Base-by-base conservation (phyloP, 1,140 invertebrate species). In the Drosophila tropicalis region DNA sequence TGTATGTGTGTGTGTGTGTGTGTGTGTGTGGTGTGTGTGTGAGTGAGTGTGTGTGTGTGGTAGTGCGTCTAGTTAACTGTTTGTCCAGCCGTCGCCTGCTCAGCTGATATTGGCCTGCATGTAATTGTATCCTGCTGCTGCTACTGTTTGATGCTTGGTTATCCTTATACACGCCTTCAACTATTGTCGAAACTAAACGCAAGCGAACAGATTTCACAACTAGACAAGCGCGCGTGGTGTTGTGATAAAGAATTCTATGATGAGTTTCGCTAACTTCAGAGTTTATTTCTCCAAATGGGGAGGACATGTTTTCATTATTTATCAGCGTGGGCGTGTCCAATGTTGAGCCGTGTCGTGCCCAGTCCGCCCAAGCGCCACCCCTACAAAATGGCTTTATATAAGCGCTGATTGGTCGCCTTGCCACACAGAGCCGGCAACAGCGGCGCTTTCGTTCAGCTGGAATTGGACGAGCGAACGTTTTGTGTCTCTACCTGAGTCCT, bases 181-280 rank as follows among this genome's bases (percentile, higher is more conserved):
- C 81, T 84, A 84, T 79, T 76, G 70, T 84, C 73, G 73, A 80
- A 90, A 90, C 87, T 84, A 87, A 90, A 84, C 90, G 83, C 80
- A 78, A 80, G 85, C 83, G 87, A 86, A 91, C 90, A 90, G 90
- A 91, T 91, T 91, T 91, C 85, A 91, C 90, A 91, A 91, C 90
- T 91, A 91, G 90, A 91, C 90, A 91, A 91, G 80, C 77, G 85
- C 84, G 80, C 83, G 83, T 87, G 79, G 80, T 81, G 84, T 89
- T 91, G 90, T 91, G 90, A 91, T 91, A 90, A 91, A 91, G 90
- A 91, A 91, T 91, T 91, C 90, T 91, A 91, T 91, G 90, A 91
- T 91, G 90, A 91, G 90, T 91, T 91, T 91, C 80, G 86, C 90
- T 91, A 91, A 87, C 90, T 91, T 90, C 90, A 79, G 85, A 90